These are phyloP conservation scores for Exocentrus adspersus DNA, from an alignment of 2,888 invertebrate genomes.

Conservation along the genomic window DNA sequence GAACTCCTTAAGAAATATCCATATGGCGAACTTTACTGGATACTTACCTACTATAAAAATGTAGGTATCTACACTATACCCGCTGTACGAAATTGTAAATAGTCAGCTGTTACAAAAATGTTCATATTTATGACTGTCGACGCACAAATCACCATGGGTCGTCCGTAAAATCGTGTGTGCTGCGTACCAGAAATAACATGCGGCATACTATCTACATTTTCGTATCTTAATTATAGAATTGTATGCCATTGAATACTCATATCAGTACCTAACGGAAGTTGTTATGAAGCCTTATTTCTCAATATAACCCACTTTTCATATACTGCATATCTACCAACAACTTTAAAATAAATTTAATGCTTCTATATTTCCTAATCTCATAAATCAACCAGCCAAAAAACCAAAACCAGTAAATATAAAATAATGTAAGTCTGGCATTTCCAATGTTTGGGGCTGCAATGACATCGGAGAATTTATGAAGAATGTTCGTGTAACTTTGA, in stretches of 20 bases:
- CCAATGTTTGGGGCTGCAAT: conserved; percentile 23
- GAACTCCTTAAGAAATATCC: too few relatives aligned
- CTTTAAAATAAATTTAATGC: conserved; percentile 15
- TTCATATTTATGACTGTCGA: too few relatives aligned
- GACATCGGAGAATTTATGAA: conserved; percentile 38
- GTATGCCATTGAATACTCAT: background rate
- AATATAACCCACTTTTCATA: conserved; percentile 10
- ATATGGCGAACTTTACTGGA: too few relatives aligned
- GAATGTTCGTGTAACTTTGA: conserved; percentile 40
- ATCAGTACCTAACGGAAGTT: background rate
- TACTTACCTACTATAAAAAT: too few relatives aligned
- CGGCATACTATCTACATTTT: too few relatives aligned
- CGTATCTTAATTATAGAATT: too few relatives aligned
- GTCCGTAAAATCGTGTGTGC: too few relatives aligned
- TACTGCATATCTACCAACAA: conserved; percentile 2
- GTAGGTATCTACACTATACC: too few relatives aligned
- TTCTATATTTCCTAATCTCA: conserved; percentile 8
- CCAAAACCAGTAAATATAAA: conserved; percentile 25
- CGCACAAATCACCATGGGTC: too few relatives aligned
- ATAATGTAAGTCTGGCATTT: conserved; percentile 24
- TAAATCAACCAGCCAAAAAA: conserved; percentile 19
- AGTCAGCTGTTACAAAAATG: too few relatives aligned
- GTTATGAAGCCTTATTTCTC: background rate
- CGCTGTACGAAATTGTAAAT: too few relatives aligned
- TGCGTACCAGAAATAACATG: too few relatives aligned